A percentile compares a stretch with the other conserved stretches of the same genome.
Evolutionary conservation across 2,113 vertebrate species (phyloP).

Genomic region (Tiliqua scincoides): DNA sequence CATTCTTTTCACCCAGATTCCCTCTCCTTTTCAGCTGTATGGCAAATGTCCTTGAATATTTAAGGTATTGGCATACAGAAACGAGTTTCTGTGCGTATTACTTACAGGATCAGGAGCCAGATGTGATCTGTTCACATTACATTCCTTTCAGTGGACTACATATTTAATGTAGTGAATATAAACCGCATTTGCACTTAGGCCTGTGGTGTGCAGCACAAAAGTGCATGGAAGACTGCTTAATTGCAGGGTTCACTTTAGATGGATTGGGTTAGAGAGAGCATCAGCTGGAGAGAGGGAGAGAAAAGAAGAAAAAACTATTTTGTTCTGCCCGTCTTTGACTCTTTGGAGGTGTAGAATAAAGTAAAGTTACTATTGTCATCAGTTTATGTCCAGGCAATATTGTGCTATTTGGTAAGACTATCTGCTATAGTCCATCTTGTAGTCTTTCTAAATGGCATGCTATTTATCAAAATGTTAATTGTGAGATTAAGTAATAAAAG

Average conservation of each 20-base stretch:
- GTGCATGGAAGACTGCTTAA: background rate
- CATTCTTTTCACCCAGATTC: too few relatives aligned
- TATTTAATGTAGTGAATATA: background rate
- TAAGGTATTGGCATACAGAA: too few relatives aligned
- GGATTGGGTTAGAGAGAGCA: background rate
- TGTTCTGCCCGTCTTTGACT: background rate
- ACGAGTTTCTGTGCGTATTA: too few relatives aligned
- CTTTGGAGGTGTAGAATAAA: background rate
- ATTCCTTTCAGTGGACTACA: too few relatives aligned
- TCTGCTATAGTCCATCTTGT: background rate
- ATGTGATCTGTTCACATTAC: too few relatives aligned
- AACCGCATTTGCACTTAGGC: background rate
- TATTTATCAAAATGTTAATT: background rate
- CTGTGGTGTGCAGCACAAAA: background rate
- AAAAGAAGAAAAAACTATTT: too few relatives aligned
- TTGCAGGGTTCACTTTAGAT: background rate
- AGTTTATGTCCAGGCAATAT: background rate
- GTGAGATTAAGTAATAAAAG: background rate
- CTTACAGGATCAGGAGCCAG: too few relatives aligned
- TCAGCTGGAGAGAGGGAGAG: background rate
- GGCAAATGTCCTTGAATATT: too few relatives aligned
- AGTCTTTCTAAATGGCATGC: background rate
- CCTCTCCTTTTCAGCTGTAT: too few relatives aligned
- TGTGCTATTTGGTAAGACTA: background rate
- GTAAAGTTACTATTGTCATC: background rate